Evolutionary conservation across 2,888 invertebrate species (phyloP), one percentile per base, ranked within the genome.

Genomic region (Melinaea menophilus): DNA sequence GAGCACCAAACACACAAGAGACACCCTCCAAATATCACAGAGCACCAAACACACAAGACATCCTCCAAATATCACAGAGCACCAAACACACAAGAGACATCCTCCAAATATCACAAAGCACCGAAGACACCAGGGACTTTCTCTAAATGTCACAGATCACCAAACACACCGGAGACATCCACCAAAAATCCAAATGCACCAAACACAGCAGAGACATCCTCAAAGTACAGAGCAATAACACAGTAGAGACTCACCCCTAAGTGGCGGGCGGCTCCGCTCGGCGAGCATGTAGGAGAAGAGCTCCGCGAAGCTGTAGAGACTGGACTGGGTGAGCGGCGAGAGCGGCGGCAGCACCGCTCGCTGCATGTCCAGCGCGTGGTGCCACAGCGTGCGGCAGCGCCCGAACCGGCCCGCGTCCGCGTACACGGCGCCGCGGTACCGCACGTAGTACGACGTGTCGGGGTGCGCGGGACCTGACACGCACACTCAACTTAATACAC

Each of bases 351-450:
- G 92, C 90, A 97, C 97, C 69, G 94, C 94, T 81, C 98, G 97
- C 85, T 98, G 98, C 96, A 98, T 98, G 81, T 98, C 97, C 47
- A 99, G 92, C 37, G 98, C 98, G 89, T 99, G 98, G 86, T 97
- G 97, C 99, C 99, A 99, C 69, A 99, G 92, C 76, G 96, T 95
- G 70, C 98, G 97, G 88, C 98, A 99, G 72, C 96, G 93, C 73
- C 94, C 93, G 91, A 98, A 98, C 77, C 98, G 96, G 2, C 98
- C 97, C 69, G 97, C 95, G 87, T 98, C 98, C 48, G 98, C 98
- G 90, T 98, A 98, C 69, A 98, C 95, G 0, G 97, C 97, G 66
- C 97, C 97, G 76, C 97, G 93, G 87, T 97, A 98, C 22, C 98
- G 93, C 72, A 99, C 98, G 88, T 98, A 98, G 89, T 98, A 98